Evolutionary conservation across 1,140 invertebrate genomes (phyloP).

Genomic region (Megalonaias nervosa): DNA sequence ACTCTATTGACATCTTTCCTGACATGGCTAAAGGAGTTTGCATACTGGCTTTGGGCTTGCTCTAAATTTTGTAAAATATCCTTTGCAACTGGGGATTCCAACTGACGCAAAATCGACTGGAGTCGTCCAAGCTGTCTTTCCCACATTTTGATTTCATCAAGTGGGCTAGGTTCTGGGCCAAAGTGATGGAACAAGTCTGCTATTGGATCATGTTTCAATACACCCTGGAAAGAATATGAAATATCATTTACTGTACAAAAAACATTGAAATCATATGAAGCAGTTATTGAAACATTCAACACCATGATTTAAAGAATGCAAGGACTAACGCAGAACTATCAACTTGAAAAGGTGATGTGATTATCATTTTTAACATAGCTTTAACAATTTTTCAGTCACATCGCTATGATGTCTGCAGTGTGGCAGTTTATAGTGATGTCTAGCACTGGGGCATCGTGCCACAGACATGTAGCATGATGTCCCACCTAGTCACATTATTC

Average conservation of each 20-base stretch:
- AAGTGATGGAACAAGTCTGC: slow-evolving; percentile 59
- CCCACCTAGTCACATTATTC: too few species aligned
- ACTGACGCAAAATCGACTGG: slow-evolving; percentile 66
- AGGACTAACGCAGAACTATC: too few species aligned
- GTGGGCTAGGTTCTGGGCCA: slow-evolving; percentile 65
- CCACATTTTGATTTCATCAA: slow-evolving; percentile 70
- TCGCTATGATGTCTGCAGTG: too few species aligned
- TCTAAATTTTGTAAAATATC: slow-evolving; percentile 70
- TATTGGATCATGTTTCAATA: slow-evolving; percentile 65
- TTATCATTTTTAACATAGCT: too few species aligned
- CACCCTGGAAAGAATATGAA: slow-evolving; percentile 45
- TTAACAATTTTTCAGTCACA: too few species aligned
- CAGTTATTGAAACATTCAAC: too few species aligned
- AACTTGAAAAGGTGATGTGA: too few species aligned
- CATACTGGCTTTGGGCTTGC: slow-evolving; percentile 67
- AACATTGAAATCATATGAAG: too few species aligned
- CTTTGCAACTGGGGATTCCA: slow-evolving; percentile 66
- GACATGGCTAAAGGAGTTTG: slow-evolving; percentile 65
- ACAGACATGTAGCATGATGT: too few species aligned
- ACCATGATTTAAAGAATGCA: too few species aligned
- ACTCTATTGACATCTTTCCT: slow-evolving; percentile 68
- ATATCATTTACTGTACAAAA: background rate
- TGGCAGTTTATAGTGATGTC: too few species aligned
- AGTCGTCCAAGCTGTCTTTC: slow-evolving; percentile 62
- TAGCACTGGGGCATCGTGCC: too few species aligned